Percentiles rank a stretch among this genome's conserved stretches.
Conservation (phyloP, 1,140 invertebrate species). For the Neodiprion lecontei region DNA sequence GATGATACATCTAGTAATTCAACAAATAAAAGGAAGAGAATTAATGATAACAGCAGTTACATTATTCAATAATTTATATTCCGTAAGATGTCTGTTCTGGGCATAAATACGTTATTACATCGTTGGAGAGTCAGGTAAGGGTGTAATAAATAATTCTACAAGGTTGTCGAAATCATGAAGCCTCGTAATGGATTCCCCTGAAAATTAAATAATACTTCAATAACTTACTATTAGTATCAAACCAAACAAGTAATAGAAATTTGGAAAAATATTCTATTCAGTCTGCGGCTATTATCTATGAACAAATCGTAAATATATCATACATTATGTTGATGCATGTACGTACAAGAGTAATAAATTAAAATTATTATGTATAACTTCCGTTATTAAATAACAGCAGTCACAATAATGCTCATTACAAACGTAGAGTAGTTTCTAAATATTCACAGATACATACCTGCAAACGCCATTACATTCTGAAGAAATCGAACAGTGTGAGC, state of each 20-base stretch:
- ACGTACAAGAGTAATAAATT: conserved; percentile 21
- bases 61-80: conserved; percentile 6
- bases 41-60: not conserved
- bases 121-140: conserved; percentile 43
- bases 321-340: not conserved
- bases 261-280: not conserved
- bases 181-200: conserved; percentile 55
- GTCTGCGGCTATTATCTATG: conserved; percentile 12
- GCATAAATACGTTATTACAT: conserved; percentile 17
- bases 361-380: conserved; percentile 14
- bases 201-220: conserved; percentile 24
- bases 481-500: conserved; percentile 63
- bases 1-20: too few relatives aligned
- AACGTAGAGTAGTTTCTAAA: too few relatives aligned
- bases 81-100: not conserved
- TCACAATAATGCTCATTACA: too few relatives aligned
- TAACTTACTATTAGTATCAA: too few relatives aligned
- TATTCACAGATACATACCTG: conserved; percentile 52
- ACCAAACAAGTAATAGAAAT: not conserved
- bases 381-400: conserved; percentile 8
- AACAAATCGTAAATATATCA: conserved; percentile 14
- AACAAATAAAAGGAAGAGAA: not conserved
- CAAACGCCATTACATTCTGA: conserved; percentile 66
- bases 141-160: conserved; percentile 57
- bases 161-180: conserved; percentile 58